phyloP scores from a whole-genome alignment of 2,113 vertebrate species.

The Ramphastos sulfuratus region DNA sequence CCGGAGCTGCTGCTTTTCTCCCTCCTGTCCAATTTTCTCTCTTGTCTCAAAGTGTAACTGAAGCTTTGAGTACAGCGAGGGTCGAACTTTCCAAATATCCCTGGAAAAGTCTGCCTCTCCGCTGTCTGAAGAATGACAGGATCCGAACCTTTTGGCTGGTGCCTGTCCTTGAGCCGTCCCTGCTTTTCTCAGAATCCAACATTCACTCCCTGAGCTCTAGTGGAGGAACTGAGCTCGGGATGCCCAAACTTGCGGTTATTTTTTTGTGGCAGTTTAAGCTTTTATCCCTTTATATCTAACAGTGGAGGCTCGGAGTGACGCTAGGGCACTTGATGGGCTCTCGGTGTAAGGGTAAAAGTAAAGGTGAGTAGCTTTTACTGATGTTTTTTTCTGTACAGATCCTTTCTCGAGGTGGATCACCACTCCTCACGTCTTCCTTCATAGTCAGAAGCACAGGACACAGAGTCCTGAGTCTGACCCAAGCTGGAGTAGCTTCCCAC shows the following conservation, averaged over 20 bases:
- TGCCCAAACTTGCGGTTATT: neutral
- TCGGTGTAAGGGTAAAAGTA: neutral
- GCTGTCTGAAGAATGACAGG: neutral
- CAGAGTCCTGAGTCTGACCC: no score
- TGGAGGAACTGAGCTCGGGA: neutral
- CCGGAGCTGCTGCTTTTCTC: neutral
- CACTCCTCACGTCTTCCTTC: neutral
- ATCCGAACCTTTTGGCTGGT: neutral
- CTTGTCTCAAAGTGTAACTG: neutral
- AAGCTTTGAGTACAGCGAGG: neutral
- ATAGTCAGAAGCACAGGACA: neutral
- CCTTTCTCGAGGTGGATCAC: neutral
- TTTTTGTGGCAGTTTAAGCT: neutral
- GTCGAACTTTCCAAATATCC: neutral
- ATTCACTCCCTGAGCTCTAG: rapidly evolving
- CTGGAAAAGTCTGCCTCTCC: neutral
- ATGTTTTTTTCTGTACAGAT: neutral
- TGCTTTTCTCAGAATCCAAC: neutral
- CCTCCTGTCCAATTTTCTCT: neutral
- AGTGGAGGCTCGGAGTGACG: neutral
- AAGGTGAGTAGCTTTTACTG: neutral
- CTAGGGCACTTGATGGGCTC: neutral
- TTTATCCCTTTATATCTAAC: neutral
- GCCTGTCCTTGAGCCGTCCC: neutral
- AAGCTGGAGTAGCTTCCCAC: neutral